These are phyloP conservation scores for Gobiocypris rarus DNA, from an alignment of 2,113 vertebrate genomes.

Conservation along the genomic window DNA sequence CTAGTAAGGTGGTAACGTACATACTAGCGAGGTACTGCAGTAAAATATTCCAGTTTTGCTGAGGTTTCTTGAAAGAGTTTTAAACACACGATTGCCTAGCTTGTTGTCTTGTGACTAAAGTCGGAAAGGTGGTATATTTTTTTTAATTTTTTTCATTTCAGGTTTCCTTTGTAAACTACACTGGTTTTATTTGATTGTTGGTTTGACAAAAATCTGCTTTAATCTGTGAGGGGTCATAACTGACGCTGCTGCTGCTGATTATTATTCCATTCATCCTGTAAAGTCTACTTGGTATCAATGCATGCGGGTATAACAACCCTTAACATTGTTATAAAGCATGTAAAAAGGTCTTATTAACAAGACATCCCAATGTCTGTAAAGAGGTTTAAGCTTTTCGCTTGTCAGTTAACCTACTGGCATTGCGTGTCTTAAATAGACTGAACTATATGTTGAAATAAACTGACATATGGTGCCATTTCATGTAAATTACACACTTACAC, in stretches of 20 bases:
- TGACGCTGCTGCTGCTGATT: slow-evolving; percentile 41
- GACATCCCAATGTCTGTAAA: neutral
- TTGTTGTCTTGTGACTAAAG: neutral
- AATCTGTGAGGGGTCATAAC: slow-evolving; percentile 27
- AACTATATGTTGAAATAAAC: slow-evolving; percentile 18
- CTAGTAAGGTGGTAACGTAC: neutral
- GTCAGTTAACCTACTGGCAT: slow-evolving; percentile 10
- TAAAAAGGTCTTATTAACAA: slow-evolving; percentile 38
- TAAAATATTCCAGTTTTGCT: neutral
- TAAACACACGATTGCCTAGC: neutral
- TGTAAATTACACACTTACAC: slow-evolving; percentile 40
- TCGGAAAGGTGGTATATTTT: neutral
- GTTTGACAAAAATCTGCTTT: slow-evolving; percentile 17
- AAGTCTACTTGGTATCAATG: slow-evolving; percentile 21
- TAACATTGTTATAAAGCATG: slow-evolving; percentile 42
- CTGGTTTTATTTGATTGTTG: slow-evolving; percentile 47
- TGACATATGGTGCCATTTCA: slow-evolving; percentile 6
- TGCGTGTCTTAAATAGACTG: neutral
- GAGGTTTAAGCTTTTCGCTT: neutral
- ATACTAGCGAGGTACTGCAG: neutral
- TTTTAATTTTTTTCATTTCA: neutral
- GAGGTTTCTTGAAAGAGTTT: neutral
- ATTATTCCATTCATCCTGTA: slow-evolving; percentile 27
- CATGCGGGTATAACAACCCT: slow-evolving; percentile 18
- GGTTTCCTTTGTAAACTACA: slow-evolving; percentile 11